Conservation (phyloP, 2,888 invertebrate species). For the Thelaira solivaga region DNA sequence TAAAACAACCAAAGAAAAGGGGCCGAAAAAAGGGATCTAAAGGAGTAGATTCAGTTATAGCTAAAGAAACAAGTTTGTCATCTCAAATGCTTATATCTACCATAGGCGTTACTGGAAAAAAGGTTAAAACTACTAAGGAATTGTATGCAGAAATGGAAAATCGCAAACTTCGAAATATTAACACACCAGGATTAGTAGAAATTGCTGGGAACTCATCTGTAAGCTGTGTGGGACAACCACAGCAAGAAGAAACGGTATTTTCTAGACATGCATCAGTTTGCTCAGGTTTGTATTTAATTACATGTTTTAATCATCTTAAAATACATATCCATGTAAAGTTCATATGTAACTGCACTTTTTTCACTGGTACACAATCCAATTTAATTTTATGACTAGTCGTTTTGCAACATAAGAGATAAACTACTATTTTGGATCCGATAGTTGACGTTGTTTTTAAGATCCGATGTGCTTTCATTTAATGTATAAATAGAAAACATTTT, state of each 20-base stretch:
- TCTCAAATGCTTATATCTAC: constrained; percentile 70
- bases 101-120: constrained; percentile 72
- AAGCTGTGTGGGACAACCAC: constrained; percentile 60
- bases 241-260: constrained; percentile 15
- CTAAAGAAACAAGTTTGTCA: constrained; percentile 71
- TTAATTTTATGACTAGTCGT: too few species aligned
- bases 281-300: constrained; percentile 68
- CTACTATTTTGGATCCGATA: too few species aligned
- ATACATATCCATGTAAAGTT: too few species aligned
- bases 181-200: constrained; percentile 37
- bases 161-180: constrained; percentile 66
- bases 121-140: constrained; percentile 77
- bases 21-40: constrained; percentile 77
- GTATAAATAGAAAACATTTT: too few species aligned
- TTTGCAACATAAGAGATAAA: too few species aligned
- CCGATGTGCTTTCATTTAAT: too few species aligned
- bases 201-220: constrained; percentile 64
- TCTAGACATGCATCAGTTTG: constrained; percentile 71
- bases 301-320: too few species aligned
- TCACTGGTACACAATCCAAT: too few species aligned
- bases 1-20: constrained; percentile 72
- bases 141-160: constrained; percentile 76
- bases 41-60: constrained; percentile 74
- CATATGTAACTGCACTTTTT: too few species aligned
- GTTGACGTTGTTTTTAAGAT: too few species aligned